phyloP scores from a whole-genome alignment of 1,140 invertebrate species.

The Chironomus striatipennis region DNA sequence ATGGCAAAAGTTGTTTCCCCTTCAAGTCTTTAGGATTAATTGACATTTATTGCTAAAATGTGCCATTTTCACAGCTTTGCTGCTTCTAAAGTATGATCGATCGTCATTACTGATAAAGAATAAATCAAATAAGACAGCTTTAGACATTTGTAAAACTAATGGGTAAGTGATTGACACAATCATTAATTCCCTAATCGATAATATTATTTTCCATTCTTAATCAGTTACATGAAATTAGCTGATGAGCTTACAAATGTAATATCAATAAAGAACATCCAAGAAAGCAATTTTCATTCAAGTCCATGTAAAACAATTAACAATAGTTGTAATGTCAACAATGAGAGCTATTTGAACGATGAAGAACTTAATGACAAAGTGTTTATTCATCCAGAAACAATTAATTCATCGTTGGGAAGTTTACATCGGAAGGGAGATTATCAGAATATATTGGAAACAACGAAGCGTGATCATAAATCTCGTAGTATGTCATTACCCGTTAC shows the following conservation, averaged over 20 bases:
- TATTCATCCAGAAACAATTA: slow-evolving; percentile 27
- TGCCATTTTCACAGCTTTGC: background rate
- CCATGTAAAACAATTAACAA: no score
- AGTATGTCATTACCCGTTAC: slow-evolving; percentile 56
- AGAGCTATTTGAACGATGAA: slow-evolving; percentile 15
- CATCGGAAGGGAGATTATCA: background rate
- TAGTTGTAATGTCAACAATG: background rate
- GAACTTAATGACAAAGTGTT: background rate
- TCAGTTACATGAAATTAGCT: background rate
- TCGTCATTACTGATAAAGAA: slow-evolving; percentile 46
- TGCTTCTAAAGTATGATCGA: background rate
- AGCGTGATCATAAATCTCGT: slow-evolving; percentile 31
- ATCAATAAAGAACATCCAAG: no score
- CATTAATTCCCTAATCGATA: background rate
- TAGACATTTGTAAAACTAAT: slow-evolving; percentile 35
- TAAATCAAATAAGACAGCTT: slow-evolving; percentile 34
- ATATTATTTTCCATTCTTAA: background rate
- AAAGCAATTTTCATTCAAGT: background rate
- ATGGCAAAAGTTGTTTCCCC: no score
- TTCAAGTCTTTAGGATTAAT: background rate
- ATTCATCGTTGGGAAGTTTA: slow-evolving; percentile 1
- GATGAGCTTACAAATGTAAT: no score
- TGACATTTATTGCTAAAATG: slow-evolving; percentile 17
- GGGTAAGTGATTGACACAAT: slow-evolving; percentile 26
- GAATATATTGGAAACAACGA: background rate